Conservation (phyloP, 2,797 vertebrate genomes). For the Phataginus tricuspis region DNA sequence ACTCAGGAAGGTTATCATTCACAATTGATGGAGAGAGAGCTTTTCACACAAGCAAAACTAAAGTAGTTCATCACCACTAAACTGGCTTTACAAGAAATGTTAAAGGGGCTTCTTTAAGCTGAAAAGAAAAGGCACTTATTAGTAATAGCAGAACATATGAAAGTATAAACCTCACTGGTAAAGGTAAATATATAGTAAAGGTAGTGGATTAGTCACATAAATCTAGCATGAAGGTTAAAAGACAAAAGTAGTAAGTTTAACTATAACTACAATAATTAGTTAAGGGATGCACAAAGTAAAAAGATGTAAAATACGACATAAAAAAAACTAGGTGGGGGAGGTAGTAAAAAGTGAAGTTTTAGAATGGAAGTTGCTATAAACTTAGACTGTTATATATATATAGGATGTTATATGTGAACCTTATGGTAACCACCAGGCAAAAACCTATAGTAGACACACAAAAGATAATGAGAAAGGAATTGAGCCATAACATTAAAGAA, state of each 20-base stretch:
- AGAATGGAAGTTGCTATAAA: background rate
- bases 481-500: too few species aligned
- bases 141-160: background rate
- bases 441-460: background rate
- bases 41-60: background rate
- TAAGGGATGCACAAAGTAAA: background rate
- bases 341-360: background rate
- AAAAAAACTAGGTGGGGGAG: background rate
- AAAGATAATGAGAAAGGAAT: background rate
- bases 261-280: background rate
- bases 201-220: background rate
- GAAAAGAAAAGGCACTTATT: background rate
- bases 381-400: background rate
- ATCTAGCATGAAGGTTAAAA: background rate
- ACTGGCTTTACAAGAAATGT: background rate
- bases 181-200: background rate
- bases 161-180: background rate
- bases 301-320: background rate
- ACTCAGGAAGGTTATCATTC: background rate
- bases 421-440: background rate
- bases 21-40: background rate
- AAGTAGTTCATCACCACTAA: background rate
- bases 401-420: background rate
- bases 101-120: background rate
- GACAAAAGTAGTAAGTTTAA: background rate